Evolutionary conservation across 2,888 invertebrate genomes (phyloP), one percentile per base, ranked within the genome.

Genomic region (Notodonta dromedarius): DNA sequence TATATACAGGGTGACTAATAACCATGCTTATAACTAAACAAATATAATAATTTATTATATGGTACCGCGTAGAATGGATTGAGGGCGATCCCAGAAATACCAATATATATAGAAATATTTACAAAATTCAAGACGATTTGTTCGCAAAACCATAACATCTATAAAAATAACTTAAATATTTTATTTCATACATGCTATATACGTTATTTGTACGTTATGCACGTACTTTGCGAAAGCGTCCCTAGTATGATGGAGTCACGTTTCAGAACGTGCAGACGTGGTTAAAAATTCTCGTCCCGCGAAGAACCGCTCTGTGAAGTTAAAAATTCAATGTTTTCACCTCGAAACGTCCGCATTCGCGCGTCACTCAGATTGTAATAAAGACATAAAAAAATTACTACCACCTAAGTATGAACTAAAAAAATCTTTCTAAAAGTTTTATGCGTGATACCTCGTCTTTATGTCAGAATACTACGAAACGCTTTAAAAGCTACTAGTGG

Each of bases 281-380:
- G 83, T 79, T 83, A 80, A 83, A 83, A 84, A 85, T 83, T 82
- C 79, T 82, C 80, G 78, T 76, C 66, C 70, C 69, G 64, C 77
- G 74, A 76, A 82, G 79, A 83, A 77, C 67, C 73, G 73, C 77
- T 70, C 65, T 73, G 73, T 69, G 73, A 75, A 77, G 79, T 85
- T 86, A 87, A 88, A 86, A 87, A 87, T 86, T 87, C 84, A 86
- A 88, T 87, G 82, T 83, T 80, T 77, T 64, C 50, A 65, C 67
- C 69, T 73, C 65, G 61, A 63, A 70, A 63, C 59, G 60, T 61
- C 55, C 61, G 54, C 62, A 42, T 73, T 72, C 77, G 60, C 67
- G 67, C 67, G 71, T 74, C 79, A 24, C 24, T 24, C 24, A 65
- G 62, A 65, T 70, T 66, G 69, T 73, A 73, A 73, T 73, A 74